Conservation (phyloP, 2,113 vertebrate species). For the Sturnus vulgaris region DNA sequence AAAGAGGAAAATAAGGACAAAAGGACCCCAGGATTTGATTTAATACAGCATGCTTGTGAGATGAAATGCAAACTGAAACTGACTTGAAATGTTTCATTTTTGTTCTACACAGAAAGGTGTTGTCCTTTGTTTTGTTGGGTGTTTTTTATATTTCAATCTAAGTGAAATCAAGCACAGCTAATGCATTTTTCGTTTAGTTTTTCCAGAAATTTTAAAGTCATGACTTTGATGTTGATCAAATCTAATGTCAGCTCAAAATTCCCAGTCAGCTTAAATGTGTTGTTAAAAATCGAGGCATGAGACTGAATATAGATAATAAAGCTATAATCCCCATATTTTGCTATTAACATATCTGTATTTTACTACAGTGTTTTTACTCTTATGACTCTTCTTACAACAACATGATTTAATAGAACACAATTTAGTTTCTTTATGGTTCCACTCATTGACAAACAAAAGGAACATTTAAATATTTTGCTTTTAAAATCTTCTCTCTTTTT, state of each 20-base stretch:
- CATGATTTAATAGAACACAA: background rate
- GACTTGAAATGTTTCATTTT: background rate
- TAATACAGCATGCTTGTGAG: background rate
- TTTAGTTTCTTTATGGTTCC: background rate
- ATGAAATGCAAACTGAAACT: background rate
- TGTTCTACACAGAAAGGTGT: background rate
- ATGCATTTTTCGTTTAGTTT: background rate
- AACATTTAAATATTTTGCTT: background rate
- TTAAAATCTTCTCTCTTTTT: background rate
- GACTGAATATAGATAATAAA: background rate
- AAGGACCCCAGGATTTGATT: background rate
- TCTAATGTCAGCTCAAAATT: background rate
- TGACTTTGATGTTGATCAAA: background rate
- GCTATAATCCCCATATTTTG: background rate
- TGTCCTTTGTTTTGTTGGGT: background rate
- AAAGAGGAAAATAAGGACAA: background rate
- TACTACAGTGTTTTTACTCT: background rate
- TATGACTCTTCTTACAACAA: background rate
- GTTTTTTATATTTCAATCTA: background rate
- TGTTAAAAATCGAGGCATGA: background rate
- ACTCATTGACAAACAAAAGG: background rate
- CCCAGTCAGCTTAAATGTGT: background rate
- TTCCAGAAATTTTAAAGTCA: background rate
- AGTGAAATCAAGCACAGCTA: background rate
- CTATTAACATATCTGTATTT: background rate